Evolutionary conservation across 1,140 invertebrate genomes (phyloP).

Genomic region (Drosophila tani): DNA sequence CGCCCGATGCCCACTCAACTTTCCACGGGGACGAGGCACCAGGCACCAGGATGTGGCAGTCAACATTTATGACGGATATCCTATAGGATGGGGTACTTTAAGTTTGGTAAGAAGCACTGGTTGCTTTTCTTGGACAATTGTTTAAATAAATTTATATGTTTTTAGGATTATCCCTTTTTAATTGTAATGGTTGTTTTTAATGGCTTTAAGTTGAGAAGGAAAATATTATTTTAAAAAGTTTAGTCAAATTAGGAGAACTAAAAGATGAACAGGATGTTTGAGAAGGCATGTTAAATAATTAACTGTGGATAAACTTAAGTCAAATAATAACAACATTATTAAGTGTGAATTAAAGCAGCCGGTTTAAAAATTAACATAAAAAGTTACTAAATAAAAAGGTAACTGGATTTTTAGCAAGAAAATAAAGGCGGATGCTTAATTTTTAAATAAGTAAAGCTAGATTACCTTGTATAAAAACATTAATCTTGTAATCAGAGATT

Average conservation of each 20-base stretch:
- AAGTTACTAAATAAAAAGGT: too few relatives aligned
- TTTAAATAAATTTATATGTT: neutral
- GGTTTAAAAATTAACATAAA: too few relatives aligned
- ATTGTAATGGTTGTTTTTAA: neutral
- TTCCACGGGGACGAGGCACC: conserved; percentile 4
- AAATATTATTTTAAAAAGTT: neutral
- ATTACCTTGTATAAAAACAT: too few relatives aligned
- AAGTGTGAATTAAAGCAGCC: too few relatives aligned
- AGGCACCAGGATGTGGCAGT: conserved; percentile 25
- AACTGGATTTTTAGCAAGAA: too few relatives aligned
- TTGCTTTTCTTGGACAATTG: neutral
- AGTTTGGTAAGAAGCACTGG: too few relatives aligned
- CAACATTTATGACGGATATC: conserved; percentile 34
- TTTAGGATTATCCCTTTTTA: neutral
- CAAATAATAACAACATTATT: too few relatives aligned
- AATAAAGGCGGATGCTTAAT: too few relatives aligned
- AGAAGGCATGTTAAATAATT: neutral
- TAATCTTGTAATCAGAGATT: too few relatives aligned
- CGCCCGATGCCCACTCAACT: conserved; percentile 55
- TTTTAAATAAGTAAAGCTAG: too few relatives aligned
- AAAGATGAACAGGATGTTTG: neutral
- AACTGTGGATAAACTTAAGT: too few relatives aligned
- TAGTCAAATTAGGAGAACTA: neutral
- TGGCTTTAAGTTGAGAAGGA: neutral
- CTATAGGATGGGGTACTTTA: conserved; percentile 7